Percentiles rank a stretch among this genome's conserved stretches.
These are phyloP conservation scores for Zapus hudsonius DNA, from an alignment of 2,113 vertebrate species.

Conservation along the genomic window DNA sequence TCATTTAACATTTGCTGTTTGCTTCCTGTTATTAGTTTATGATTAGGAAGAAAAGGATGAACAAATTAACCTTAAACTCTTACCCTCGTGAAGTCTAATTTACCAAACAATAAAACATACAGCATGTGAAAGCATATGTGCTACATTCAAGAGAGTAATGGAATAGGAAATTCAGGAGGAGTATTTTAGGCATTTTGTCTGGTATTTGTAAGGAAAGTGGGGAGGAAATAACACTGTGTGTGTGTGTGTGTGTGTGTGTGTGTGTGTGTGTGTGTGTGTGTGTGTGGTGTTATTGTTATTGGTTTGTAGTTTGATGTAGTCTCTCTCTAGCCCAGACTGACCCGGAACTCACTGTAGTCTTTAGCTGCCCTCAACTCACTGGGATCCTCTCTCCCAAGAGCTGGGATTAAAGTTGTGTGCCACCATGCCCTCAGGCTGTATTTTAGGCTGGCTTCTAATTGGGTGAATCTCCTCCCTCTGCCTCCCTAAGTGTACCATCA, in stretches of 20 bases:
- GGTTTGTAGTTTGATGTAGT: too few relatives aligned
- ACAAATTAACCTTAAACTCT: not conserved
- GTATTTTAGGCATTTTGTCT: not conserved
- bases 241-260: too few relatives aligned
- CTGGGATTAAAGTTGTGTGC: too few relatives aligned
- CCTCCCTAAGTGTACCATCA: not conserved
- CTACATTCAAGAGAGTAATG: not conserved
- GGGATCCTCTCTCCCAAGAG: too few relatives aligned
- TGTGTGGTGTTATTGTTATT: too few relatives aligned
- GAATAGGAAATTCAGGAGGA: not conserved
- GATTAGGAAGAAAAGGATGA: not conserved
- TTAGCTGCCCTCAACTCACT: too few relatives aligned
- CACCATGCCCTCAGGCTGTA: too few relatives aligned
- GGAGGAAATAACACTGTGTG: too few relatives aligned
- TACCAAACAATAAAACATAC: slow-evolving; percentile 6
- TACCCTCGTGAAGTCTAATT: not conserved
- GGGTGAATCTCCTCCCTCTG: not conserved
- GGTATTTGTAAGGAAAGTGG: not conserved
- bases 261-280: too few relatives aligned
- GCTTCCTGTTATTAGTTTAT: not conserved
- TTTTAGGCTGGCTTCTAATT: not conserved
- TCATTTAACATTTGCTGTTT: not conserved
- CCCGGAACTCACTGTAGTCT: too few relatives aligned
- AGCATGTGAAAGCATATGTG: not conserved
- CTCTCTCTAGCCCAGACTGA: too few relatives aligned